A percentile compares a stretch with the other conserved stretches of the same genome.
These are phyloP conservation scores for Dendroctonus ponderosae DNA, from an alignment of 1,140 invertebrate genomes.

Conservation along the genomic window DNA sequence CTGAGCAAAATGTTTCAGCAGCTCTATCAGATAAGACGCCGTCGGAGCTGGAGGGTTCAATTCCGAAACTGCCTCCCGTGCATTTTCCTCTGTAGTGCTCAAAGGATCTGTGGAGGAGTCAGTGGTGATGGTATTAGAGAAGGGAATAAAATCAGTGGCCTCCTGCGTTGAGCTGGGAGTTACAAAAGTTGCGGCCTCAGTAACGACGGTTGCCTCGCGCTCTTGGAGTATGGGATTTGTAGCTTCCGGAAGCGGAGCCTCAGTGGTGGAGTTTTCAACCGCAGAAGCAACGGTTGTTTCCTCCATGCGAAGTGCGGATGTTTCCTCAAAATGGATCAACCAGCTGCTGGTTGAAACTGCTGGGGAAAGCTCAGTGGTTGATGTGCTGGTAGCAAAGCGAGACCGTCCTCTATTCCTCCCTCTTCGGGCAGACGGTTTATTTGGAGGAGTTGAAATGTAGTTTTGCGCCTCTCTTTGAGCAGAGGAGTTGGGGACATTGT, in stretches of 20 bases:
- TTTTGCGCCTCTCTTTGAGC: background rate
- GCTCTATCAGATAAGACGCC: constrained; percentile 11
- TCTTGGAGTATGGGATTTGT: background rate
- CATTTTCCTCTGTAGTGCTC: background rate
- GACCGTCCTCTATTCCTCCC: constrained; percentile 19
- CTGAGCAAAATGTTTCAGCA: constrained; percentile 23
- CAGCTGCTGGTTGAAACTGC: background rate
- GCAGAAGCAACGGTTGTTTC: background rate
- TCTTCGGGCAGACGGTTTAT: background rate
- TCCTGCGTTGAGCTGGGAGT: background rate
- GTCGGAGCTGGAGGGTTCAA: background rate
- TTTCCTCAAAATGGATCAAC: no score
- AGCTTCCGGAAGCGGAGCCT: background rate
- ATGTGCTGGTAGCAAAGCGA: constrained; percentile 1
- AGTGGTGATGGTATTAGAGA: background rate
- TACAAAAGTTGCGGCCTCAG: background rate
- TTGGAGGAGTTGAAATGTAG: background rate
- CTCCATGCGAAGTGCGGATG: no score
- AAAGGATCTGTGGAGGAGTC: background rate
- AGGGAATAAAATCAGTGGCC: background rate
- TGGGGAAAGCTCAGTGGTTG: background rate
- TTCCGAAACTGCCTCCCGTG: background rate
- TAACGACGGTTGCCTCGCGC: background rate
- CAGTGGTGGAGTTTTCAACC: background rate
- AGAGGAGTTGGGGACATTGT: background rate